These are phyloP conservation scores for Vombatus ursinus DNA, from an alignment of 2,113 vertebrate genomes.

Conservation along the genomic window DNA sequence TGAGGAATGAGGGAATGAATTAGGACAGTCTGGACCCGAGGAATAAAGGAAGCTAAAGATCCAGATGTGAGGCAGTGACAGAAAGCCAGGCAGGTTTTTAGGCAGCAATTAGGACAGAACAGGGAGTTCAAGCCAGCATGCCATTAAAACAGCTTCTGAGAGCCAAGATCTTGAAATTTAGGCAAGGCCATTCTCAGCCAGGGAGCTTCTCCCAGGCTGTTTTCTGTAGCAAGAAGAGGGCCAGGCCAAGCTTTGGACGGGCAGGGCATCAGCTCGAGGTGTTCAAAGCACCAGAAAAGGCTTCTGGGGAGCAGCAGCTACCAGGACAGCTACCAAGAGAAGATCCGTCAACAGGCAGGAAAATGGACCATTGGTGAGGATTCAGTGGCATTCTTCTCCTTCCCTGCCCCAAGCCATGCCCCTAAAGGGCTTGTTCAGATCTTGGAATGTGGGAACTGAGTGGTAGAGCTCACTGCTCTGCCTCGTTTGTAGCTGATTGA, in stretches of 20 bases:
- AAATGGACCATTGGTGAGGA: conserved; percentile 7
- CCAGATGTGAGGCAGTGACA: neutral
- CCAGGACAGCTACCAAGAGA: neutral
- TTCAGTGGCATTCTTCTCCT: conserved; percentile 9
- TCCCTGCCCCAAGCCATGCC: conserved; percentile 6
- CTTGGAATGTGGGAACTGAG: neutral
- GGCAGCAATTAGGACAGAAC: neutral
- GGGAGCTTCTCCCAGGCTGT: neutral
- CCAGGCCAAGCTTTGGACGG: neutral
- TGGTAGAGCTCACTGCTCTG: neutral
- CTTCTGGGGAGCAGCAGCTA: neutral
- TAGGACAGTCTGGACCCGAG: neutral
- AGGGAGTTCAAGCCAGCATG: neutral
- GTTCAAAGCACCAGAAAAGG: neutral
- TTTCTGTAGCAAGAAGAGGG: neutral
- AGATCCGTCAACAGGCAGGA: neutral
- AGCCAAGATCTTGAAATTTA: neutral
- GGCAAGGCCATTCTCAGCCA: neutral
- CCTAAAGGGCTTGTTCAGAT: neutral
- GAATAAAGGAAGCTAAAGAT: neutral
- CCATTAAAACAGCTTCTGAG: neutral
- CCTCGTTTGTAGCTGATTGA: neutral
- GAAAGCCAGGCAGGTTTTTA: neutral
- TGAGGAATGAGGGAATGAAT: neutral
- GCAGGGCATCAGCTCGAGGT: neutral